phyloP scores from a whole-genome alignment of 2,888 invertebrate genomes.

The Caenorhabditis sp. region DNA sequence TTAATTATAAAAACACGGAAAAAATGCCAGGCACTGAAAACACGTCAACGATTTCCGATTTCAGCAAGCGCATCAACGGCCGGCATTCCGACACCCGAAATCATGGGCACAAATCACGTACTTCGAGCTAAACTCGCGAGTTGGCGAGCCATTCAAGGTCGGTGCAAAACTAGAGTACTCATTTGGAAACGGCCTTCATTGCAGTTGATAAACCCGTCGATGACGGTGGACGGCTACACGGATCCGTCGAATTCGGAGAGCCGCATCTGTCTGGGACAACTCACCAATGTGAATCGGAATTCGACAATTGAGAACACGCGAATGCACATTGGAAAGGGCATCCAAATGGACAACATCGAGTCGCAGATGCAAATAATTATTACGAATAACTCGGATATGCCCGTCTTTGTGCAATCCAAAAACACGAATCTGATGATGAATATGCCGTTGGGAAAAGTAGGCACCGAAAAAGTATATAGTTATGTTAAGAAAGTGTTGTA shows the following conservation, averaged over 20 bases:
- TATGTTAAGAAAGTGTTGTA: too few relatives aligned
- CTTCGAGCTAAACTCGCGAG: slow-evolving; percentile 96
- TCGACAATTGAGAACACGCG: slow-evolving; percentile 99
- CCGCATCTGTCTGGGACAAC: slow-evolving; percentile 95
- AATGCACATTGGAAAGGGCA: slow-evolving; percentile 95
- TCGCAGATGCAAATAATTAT: slow-evolving; percentile 29
- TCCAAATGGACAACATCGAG: slow-evolving; percentile 38
- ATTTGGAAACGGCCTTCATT: slow-evolving; percentile 5
- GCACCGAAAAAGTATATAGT: neutral
- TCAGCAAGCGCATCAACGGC: slow-evolving; percentile 27
- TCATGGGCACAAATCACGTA: slow-evolving; percentile 99
- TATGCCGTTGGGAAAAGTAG: slow-evolving; percentile 36
- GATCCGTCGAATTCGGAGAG: slow-evolving; percentile 95
- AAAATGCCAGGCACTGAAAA: too few relatives aligned
- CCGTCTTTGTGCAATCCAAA: slow-evolving; percentile 88
- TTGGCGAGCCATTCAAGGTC: slow-evolving; percentile 90
- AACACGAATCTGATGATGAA: slow-evolving; percentile 64
- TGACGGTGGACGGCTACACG: slow-evolving; percentile 98
- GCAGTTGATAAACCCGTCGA: slow-evolving; percentile 81
- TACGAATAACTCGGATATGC: slow-evolving; percentile 79
- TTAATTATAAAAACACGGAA: too few relatives aligned
- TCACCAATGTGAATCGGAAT: slow-evolving; percentile 98
- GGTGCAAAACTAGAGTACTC: neutral
- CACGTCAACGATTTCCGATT: too few relatives aligned
- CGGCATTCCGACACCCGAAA: slow-evolving; percentile 77